Percentiles rank a stretch among this genome's conserved stretches.
Conservation (phyloP, 2,113 vertebrate genomes). For the Dipodomys stephensi region DNA sequence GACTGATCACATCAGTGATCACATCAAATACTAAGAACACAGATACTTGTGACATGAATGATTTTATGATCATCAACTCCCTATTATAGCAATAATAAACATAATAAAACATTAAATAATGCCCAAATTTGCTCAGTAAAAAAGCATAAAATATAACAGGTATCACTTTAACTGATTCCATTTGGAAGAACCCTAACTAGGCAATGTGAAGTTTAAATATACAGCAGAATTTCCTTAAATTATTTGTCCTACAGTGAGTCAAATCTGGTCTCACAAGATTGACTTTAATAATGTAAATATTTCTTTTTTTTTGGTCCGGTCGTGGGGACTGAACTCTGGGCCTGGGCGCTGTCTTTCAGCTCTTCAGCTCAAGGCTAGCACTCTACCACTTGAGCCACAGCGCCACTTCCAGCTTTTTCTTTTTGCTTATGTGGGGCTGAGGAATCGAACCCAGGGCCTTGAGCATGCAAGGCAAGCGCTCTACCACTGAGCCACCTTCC, state of each 20-base stretch:
- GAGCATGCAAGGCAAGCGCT: too few species aligned
- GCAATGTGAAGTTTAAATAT: constrained; percentile 26
- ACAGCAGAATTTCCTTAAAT: constrained; percentile 54
- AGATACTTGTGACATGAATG: constrained; percentile 3
- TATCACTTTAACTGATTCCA: constrained; percentile 36
- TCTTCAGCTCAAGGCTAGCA: too few species aligned
- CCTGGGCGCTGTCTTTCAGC: too few species aligned
- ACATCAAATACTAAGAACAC: not conserved
- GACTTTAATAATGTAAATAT: constrained; percentile 73
- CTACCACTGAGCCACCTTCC: too few species aligned
- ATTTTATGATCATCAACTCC: constrained; percentile 19
- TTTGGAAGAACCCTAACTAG: constrained; percentile 20
- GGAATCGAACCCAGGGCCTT: too few species aligned
- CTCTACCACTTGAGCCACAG: too few species aligned
- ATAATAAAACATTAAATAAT: constrained; percentile 30
- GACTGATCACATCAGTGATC: not conserved
- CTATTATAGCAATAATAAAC: constrained; percentile 13
- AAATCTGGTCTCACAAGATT: constrained; percentile 68
- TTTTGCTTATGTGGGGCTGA: too few species aligned
- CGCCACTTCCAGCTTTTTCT: too few species aligned
- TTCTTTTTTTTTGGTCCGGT: constrained; percentile 39
- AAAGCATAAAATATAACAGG: not conserved
- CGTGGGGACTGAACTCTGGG: too few species aligned
- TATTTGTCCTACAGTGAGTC: constrained; percentile 42
- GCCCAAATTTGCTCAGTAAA: not conserved